A percentile compares a stretch with the other conserved stretches of the same genome.
Evolutionary conservation across 2,797 vertebrate species (phyloP).

Genomic region (Gymnodraco acuticeps): DNA sequence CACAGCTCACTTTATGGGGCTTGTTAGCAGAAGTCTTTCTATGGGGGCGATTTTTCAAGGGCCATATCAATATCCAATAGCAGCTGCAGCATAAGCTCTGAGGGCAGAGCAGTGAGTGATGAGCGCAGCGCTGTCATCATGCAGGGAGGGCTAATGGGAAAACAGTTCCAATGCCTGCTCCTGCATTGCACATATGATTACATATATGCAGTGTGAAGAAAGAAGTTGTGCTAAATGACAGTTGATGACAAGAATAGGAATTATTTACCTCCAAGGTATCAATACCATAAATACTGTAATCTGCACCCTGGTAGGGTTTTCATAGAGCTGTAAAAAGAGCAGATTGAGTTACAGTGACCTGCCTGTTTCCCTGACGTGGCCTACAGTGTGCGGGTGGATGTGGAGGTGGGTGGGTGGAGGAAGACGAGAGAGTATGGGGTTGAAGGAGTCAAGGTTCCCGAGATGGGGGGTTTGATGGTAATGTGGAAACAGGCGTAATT

Average conservation of each 20-base stretch:
- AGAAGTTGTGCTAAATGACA: constrained; percentile 36
- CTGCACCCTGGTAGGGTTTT: constrained; percentile 49
- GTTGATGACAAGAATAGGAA: constrained; percentile 50
- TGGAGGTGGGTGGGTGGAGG: constrained; percentile 27
- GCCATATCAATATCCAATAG: constrained; percentile 73
- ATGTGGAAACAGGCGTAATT: constrained; percentile 80
- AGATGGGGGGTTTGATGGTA: constrained; percentile 68
- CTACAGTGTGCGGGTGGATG: constrained; percentile 44
- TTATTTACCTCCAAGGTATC: constrained; percentile 33
- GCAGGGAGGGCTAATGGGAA: constrained; percentile 62
- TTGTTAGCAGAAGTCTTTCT: constrained; percentile 74
- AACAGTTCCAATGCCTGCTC: constrained; percentile 38
- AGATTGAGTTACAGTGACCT: constrained; percentile 66
- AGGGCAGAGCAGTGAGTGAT: constrained; percentile 73
- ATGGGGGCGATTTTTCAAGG: constrained; percentile 73
- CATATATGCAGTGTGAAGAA: constrained; percentile 26
- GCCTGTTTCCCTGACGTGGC: constrained; percentile 36
- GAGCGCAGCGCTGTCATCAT: constrained; percentile 61
- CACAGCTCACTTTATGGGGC: constrained; percentile 67
- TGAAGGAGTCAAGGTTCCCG: constrained; percentile 76
- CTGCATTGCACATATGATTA: constrained; percentile 57
- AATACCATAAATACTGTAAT: constrained; percentile 56
- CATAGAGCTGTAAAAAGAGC: constrained; percentile 55
- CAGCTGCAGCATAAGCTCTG: constrained; percentile 56
- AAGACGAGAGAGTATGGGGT: constrained; percentile 52